These are phyloP conservation scores for Argyresthia albistria DNA, from an alignment of 2,888 invertebrate species.

Conservation along the genomic window DNA sequence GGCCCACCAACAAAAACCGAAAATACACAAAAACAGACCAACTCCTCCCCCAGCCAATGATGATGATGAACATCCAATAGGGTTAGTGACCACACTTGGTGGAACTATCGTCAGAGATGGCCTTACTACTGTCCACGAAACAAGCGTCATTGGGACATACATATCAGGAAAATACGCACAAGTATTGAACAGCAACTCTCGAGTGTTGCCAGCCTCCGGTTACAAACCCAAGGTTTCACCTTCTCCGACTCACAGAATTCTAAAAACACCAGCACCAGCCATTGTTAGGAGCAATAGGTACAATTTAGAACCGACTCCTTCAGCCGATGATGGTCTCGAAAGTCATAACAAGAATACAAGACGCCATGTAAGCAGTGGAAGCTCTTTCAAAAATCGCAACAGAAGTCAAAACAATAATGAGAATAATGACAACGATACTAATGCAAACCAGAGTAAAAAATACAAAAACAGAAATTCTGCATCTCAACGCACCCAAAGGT, in stretches of 20 bases:
- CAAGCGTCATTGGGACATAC: slow-evolving; percentile 90
- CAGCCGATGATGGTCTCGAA: slow-evolving; percentile 65
- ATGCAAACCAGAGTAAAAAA: slow-evolving; percentile 49
- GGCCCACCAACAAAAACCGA: slow-evolving; percentile 55
- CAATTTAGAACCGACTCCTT: slow-evolving; percentile 77
- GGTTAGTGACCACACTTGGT: slow-evolving; percentile 86
- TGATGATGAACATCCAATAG: slow-evolving; percentile 80
- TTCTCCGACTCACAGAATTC: slow-evolving; percentile 76
- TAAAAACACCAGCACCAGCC: slow-evolving; percentile 83
- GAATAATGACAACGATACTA: slow-evolving; percentile 48
- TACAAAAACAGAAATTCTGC: slow-evolving; percentile 55
- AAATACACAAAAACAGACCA: slow-evolving; percentile 51
- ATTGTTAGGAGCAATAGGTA: slow-evolving; percentile 66
- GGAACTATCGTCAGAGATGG: slow-evolving; percentile 89
- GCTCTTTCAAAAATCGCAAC: slow-evolving; percentile 73
- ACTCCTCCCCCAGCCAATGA: slow-evolving; percentile 52
- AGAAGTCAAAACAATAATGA: slow-evolving; percentile 42
- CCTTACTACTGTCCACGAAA: slow-evolving; percentile 87
- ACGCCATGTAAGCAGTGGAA: slow-evolving; percentile 58
- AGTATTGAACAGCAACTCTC: slow-evolving; percentile 86
- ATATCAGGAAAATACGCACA: slow-evolving; percentile 92
- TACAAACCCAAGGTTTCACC: slow-evolving; percentile 78
- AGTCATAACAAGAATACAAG: slow-evolving; percentile 69
- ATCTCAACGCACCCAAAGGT: slow-evolving; percentile 55
- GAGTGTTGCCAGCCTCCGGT: slow-evolving; percentile 62